Base-by-base conservation (phyloP, 2,888 invertebrate genomes). In the Thymelicus lineola region DNA sequence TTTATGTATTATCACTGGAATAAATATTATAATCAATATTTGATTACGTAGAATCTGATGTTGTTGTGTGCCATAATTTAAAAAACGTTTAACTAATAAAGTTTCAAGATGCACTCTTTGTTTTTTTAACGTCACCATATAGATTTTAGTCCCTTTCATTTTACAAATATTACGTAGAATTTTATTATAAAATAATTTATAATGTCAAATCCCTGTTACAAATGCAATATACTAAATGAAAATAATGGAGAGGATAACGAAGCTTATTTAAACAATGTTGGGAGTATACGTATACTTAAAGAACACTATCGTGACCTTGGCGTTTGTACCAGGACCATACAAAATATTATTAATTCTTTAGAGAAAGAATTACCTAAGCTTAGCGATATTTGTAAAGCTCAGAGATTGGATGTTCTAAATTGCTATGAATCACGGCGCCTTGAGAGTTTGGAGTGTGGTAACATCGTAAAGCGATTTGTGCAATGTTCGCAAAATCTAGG, bases 401-500 rank as follows among this genome's bases (percentile, higher is more conserved):
- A 75, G 58, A 72, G 72, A 0, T n/a, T 38, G 0, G 77, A 74
- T 5, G 35, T 84, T 14, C 70, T 75, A 28, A 55, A 45, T 17
- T 84, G 85, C 73, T 82, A 80, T 70, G 10, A 61, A 5, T 42
- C 64, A 0, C 62, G 77, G 48, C 57, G 50, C 10, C 48, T 62
- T 0, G 63, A 77, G 28, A 70, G 81, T 0, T 74, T 81, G 6
- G 69, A 79, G 7, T 85, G 85, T 67, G 67, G 75, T 6, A 62
- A 76, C 6, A 63, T 75, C 6, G 80, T 82, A 10, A 58, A 63
- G 5, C 65, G 77, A 36, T 79, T 82, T 57, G 70, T 72, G 17
- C 73, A 77, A 57, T 84, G 85, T 61, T 79, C 77, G 7, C 80
- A 77, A 7, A 62, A 66, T 48, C 35, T 64, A 6, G 55, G 45